phyloP scores from a whole-genome alignment of 2,113 vertebrate genomes.

The Rostratula benghalensis region DNA sequence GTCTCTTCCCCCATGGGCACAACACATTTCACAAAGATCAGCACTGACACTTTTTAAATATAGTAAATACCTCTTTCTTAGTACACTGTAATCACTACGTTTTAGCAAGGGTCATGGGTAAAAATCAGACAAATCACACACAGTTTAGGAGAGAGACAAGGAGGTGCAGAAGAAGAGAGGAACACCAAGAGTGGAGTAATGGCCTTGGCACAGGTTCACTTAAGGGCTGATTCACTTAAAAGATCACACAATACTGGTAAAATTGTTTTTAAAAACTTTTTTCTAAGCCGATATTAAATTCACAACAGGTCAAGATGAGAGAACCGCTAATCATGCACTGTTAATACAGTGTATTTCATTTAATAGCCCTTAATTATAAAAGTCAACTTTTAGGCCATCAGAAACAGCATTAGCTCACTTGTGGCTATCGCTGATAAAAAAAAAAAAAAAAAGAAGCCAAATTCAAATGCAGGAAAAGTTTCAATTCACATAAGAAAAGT shows the following conservation, averaged over 20 bases:
- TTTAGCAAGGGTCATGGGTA: neutral
- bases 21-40: slow-evolving; percentile 53
- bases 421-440: neutral
- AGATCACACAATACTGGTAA: neutral
- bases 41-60: slow-evolving; percentile 34
- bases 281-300: neutral
- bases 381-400: neutral
- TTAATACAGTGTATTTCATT: neutral
- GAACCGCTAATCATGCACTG: neutral
- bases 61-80: slow-evolving; percentile 37
- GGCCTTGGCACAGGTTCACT: fast-evolving
- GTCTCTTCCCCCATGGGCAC: slow-evolving; percentile 44
- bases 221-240: neutral
- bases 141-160: neutral
- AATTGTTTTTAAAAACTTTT: neutral
- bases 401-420: neutral
- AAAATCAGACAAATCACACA: neutral
- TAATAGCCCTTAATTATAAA: neutral
- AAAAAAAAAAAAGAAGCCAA: neutral
- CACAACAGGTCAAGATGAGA: neutral
- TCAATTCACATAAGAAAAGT: too few species aligned
- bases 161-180: neutral
- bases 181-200: neutral
- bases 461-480: neutral
- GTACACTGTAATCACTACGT: neutral